Base-by-base conservation (phyloP, 1,140 invertebrate genomes). In the Magallana angulata region DNA sequence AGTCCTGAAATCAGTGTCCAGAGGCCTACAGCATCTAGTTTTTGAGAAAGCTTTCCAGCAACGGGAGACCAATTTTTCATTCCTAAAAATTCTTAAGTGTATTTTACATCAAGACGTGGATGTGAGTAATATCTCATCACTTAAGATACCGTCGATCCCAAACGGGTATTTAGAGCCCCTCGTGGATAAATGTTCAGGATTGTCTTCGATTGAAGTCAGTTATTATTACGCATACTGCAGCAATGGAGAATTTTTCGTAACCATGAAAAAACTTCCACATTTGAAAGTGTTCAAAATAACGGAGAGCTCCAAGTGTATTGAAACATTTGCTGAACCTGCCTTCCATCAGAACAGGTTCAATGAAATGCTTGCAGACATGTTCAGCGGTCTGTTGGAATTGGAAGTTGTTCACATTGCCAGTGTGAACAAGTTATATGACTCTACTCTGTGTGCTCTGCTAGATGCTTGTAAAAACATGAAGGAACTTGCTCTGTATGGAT, bases 31-130 rank as follows among this genome's bases (percentile, higher is more conserved):
- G 57, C 48, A 82, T n/a, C 57, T 82, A 18, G 48, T 57, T 57
- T 82, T 82, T 82, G 81, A 58, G 48, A 82, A 82, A 57, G 12
- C 81, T 11, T 82, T 82, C 57, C 48, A 82, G 18, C 16, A 16
- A 18, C 57, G 48, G 48, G 81, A 57, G 57, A 76, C 12, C 1
- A 4, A 76, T 30, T 82, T 82, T 24, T 30, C 56, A 6, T 57
- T 82, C 14, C 81, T 57, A 57, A 58, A 82, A n/a, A 58, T 57
- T 9, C 48, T 82, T 0, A 48, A 82, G 36, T 82, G 81, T 82
- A 58, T 82, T 82, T 18, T 82, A 58, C 81, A 82, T 24, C 24
- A 76, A 30, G 68, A 76, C 24, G 7, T 76, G 8, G 68, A 76
- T 76, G 12, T 76, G 68, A 76, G 7, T 30, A 76, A 76, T 30